Evolutionary conservation across 2,888 invertebrate genomes (phyloP).

Genomic region (Pteria penguin): DNA sequence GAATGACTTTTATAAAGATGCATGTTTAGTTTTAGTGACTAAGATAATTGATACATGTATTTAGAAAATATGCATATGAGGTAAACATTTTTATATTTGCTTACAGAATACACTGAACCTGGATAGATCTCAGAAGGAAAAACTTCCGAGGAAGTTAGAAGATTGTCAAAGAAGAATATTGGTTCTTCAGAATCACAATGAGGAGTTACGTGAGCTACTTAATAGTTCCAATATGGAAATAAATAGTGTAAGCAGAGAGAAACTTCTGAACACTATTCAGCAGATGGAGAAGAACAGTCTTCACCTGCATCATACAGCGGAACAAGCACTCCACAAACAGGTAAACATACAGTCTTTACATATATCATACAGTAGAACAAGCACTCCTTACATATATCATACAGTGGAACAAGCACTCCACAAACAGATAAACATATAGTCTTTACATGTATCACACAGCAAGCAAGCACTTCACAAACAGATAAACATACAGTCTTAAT

Average conservation of each 20-base stretch:
- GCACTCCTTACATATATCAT: slow-evolving; percentile 64
- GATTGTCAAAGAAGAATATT: slow-evolving; percentile 69
- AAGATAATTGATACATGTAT: too few relatives aligned
- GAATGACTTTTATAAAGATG: too few relatives aligned
- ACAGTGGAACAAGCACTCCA: slow-evolving; percentile 63
- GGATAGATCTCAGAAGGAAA: slow-evolving; percentile 45
- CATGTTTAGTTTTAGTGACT: too few relatives aligned
- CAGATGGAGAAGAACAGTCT: slow-evolving; percentile 63
- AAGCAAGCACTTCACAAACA: neutral
- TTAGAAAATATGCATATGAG: too few relatives aligned
- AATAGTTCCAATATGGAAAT: slow-evolving; percentile 58
- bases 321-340: slow-evolving; percentile 66
- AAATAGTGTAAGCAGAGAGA: slow-evolving; percentile 57
- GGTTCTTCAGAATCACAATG: slow-evolving; percentile 63
- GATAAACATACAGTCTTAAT: slow-evolving; percentile 52
- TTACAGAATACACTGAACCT: slow-evolving; percentile 38
- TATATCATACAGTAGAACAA: neutral
- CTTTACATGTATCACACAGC: neutral
- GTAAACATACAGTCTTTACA: slow-evolving; percentile 34
- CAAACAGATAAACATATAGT: slow-evolving; percentile 56
- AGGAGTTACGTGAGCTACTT: slow-evolving; percentile 55
- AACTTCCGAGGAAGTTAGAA: slow-evolving; percentile 67
- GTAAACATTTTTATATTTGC: neutral
- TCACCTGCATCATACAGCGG: slow-evolving; percentile 65
- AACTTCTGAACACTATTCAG: slow-evolving; percentile 61